Evolutionary conservation across 2,888 invertebrate species (phyloP), one percentile per base, ranked within the genome.

Genomic region (Gandaritis pyraliata): DNA sequence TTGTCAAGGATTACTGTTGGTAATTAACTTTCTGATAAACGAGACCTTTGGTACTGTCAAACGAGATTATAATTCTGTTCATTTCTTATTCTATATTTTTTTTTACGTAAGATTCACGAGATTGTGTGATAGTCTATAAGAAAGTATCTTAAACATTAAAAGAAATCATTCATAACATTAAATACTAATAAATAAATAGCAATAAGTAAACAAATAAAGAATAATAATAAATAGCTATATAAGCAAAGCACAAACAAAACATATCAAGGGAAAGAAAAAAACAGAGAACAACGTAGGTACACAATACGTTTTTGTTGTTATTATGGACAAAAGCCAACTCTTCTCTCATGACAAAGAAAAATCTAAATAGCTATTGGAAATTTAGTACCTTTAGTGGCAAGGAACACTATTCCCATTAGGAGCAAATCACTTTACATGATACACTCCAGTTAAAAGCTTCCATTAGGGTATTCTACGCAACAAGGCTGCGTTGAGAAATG

Each of bases 391-490:
- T 7, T 41, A n/a, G 30, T 53, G 43, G n/a, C 33, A 16, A 41
- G 54, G 39, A 46, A 39, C 38, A 56, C 52, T 57, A 57, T 53
- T 36, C 12, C n/a, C 51, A 41, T 43, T 43, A 46, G 39, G 47
- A 55, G 33, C 29, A 61, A 50, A 53, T 58, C 54, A 55, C 58
- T 33, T 61, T 58, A 49, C 47, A 45, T 49, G 30, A 50, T 58
- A 62, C 33, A 57, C 53, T 62, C 49, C 41, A 55, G 59, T 56
- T 60, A 60, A 64, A 61, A 69, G 58, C 65, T 69, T 65, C 53
- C 53, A 60, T 61, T 54, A 56, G 51, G 30, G 57, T 49, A 53
- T 51, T 54, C 53, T 33, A 63, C 33, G 54, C 47, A 56, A 55
- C 39, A 48, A 51, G 48, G 39, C 47, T 62, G 50, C 51, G 51